phyloP scores from a whole-genome alignment of 2,113 vertebrate genomes.

The Lampris incognitus region DNA sequence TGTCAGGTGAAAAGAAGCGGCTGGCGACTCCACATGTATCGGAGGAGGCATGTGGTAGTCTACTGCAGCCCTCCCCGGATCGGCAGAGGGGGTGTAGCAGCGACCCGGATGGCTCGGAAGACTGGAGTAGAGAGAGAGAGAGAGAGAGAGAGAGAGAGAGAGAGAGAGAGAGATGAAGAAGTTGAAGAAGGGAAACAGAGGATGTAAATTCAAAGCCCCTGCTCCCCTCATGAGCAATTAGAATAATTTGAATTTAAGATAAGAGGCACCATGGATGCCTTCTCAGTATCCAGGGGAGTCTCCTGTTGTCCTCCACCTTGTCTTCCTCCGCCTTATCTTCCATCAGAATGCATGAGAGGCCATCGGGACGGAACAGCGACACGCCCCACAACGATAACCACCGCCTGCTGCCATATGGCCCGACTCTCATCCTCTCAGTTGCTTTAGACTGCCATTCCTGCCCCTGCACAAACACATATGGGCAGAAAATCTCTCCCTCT shows the following conservation, averaged over 20 bases:
- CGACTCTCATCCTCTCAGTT: constrained; percentile 26
- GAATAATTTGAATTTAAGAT: constrained; percentile 65
- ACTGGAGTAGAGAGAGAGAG: neutral
- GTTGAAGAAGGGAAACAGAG: constrained; percentile 33
- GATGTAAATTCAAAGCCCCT: constrained; percentile 54
- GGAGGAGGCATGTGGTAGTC: no score
- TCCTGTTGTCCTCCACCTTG: constrained; percentile 12
- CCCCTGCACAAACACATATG: constrained; percentile 6
- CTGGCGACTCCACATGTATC: no score
- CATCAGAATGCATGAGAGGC: constrained; percentile 41
- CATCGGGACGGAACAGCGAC: constrained; percentile 53
- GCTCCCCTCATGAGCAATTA: constrained; percentile 57
- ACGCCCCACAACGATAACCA: constrained; percentile 31
- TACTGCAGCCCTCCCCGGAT: neutral
- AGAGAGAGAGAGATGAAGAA: constrained; percentile 34
- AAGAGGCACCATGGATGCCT: constrained; percentile 37
- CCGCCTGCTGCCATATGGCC: constrained; percentile 17
- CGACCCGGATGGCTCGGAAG: no score
- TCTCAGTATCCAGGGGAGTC: constrained; percentile 58
- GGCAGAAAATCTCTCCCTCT: neutral
- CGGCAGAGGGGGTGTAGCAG: neutral
- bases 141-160: constrained; percentile 23
- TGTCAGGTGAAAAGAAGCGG: no score
- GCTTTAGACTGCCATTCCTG: constrained; percentile 2
- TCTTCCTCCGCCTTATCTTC: constrained; percentile 4